These are phyloP conservation scores for Kryptolebias ocellatus DNA, from an alignment of 2,797 vertebrate species.

Conservation along the genomic window DNA sequence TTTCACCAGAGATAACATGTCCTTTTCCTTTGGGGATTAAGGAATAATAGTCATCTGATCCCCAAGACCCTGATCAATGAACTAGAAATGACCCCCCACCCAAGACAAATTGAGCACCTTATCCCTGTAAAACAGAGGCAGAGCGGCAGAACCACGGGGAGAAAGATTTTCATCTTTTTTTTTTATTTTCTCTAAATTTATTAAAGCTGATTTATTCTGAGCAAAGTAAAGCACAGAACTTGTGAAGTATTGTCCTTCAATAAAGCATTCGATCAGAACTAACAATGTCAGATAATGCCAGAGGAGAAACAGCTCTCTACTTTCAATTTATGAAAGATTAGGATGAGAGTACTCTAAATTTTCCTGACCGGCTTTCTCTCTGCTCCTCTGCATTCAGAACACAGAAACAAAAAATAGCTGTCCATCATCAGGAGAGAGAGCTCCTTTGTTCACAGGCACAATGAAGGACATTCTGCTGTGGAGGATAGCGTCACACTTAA, in stretches of 20 bases:
- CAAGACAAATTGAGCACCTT: background rate
- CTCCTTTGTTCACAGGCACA: conserved; percentile 81
- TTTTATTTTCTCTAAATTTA: conserved; percentile 15
- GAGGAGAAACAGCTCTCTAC: conserved; percentile 33
- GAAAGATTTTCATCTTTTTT: too few relatives aligned
- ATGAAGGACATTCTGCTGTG: conserved; percentile 81
- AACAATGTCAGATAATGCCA: conserved; percentile 33
- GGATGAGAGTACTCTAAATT: conserved; percentile 44
- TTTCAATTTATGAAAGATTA: conserved; percentile 40
- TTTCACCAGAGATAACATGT: background rate
- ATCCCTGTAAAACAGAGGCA: background rate
- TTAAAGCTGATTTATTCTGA: conserved; percentile 5
- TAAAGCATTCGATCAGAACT: conserved; percentile 45
- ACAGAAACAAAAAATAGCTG: conserved; percentile 57
- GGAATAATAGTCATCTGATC: background rate
- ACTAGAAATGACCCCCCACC: background rate
- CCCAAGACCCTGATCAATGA: background rate
- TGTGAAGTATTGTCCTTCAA: conserved; percentile 44
- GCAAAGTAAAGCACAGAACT: conserved; percentile 34
- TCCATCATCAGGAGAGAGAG: conserved; percentile 74
- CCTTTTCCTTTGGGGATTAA: conserved; percentile 1
- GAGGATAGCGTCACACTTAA: conserved; percentile 77
- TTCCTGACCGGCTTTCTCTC: conserved; percentile 29
- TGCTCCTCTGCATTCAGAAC: conserved; percentile 57
- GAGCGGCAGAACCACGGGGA: background rate